Conservation (phyloP, 1,140 invertebrate genomes). For the Polyergus mexicanus region DNA sequence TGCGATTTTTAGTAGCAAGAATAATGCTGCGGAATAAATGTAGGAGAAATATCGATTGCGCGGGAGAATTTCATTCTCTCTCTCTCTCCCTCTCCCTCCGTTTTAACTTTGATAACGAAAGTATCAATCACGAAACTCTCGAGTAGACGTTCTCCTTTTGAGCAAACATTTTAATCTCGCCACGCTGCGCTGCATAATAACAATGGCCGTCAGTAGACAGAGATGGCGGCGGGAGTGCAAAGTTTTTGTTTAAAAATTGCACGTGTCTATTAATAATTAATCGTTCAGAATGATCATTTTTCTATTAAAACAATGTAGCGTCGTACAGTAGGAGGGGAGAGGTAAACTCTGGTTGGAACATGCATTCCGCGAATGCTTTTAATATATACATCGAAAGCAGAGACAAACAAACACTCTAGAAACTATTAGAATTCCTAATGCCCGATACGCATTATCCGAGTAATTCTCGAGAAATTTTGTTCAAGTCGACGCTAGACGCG, state of each 20-base stretch:
- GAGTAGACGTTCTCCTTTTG: conserved; percentile 21
- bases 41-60: neutral
- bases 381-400: too few species aligned
- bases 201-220: conserved; percentile 1
- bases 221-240: neutral
- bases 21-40: conserved; percentile 25
- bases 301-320: neutral
- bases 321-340: neutral
- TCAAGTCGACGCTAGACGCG: neutral
- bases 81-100: neutral
- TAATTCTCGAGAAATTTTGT: neutral
- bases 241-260: conserved; percentile 5
- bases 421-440: neutral
- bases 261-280: neutral
- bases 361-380: neutral
- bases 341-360: neutral
- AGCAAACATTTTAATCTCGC: conserved; percentile 38
- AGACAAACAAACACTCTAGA: too few species aligned
- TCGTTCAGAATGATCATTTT: neutral
- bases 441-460: neutral
- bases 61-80: neutral
- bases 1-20: neutral
- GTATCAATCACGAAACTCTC: conserved; percentile 40
- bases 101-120: conserved; percentile 39
- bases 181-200: conserved; percentile 13